Evolutionary conservation across 2,888 invertebrate species (phyloP), one percentile per base, ranked within the genome.

Genomic region (Trachelus troglodyta): DNA sequence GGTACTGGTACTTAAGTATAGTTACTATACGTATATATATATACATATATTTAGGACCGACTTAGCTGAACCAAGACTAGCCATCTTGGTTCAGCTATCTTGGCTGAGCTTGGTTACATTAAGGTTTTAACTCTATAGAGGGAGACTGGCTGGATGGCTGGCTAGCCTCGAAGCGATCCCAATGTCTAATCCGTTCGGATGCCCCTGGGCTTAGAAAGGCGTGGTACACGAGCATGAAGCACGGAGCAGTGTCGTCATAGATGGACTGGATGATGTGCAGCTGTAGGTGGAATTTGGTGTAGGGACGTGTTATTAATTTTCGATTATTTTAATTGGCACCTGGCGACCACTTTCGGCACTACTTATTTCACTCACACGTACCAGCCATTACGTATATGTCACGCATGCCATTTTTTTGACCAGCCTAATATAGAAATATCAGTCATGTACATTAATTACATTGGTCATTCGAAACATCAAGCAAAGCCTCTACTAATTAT

Each of bases 181-280:
- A 75, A 73, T 75, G 85, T 85, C 86, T 83, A 83, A 86, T 86
- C 86, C 83, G 75, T 37, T 34, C 68, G 69, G 84, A 88, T 90
- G 89, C 89, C 90, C 88, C 89, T 88, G 89, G 89, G 90, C 90
- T 89, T 87, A 87, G 90, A 90, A 90, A 90, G 90, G 89, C 88
- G 88, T 88, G 89, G 87, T 88, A 77, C 80, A 56, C 56, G 56
- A 56, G 56, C 56, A 56, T 56, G 69, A 34, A 78, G 83, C 76
- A 74, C 78, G 77, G 77, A 76, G 77, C 33, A 75, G 79, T 80
- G 83, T 82, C 84, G 82, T 83, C 83, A 83, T 80, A 79, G 77
- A 77, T 80, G 77, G 79, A 78, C 73, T 79, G 78, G 78, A 78
- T 81, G 81, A 82, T 82, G 81, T 77, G 81, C 81, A 74, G 79